A percentile compares a stretch with the other conserved stretches of the same genome.
Conservation (phyloP, 1,140 invertebrate species). For the Drosophila littoralis region DNA sequence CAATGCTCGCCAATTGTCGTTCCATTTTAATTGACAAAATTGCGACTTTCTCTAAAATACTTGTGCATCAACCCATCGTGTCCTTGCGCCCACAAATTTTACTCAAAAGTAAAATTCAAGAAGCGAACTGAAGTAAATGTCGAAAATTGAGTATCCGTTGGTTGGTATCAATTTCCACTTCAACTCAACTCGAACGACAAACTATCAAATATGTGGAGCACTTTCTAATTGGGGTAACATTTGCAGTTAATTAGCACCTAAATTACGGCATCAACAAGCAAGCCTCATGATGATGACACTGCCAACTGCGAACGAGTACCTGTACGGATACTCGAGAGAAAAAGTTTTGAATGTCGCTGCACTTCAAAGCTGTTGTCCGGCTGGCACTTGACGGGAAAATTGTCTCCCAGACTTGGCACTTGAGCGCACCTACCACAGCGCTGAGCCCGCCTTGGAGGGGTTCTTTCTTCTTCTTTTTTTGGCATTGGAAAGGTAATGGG, state of each 20-base stretch:
- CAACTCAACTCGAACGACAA: conserved; percentile 26
- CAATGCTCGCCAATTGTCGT: too few species aligned
- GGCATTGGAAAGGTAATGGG: conserved; percentile 67
- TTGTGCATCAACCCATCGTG: too few species aligned
- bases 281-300: conserved; percentile 32
- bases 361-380: conserved; percentile 64
- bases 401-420: conserved; percentile 65
- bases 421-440: conserved; percentile 77
- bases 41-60: too few species aligned
- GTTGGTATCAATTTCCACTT: conserved; percentile 39
- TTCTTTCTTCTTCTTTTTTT: conserved; percentile 38
- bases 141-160: conserved; percentile 4
- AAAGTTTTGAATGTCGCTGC: conserved; percentile 59
- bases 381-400: conserved; percentile 60
- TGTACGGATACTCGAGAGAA: conserved; percentile 31
- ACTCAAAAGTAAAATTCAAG: too few species aligned
- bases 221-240: conserved; percentile 69
- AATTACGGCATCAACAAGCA: not conserved
- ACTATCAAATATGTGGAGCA: conserved; percentile 21
- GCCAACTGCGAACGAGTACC: conserved; percentile 30
- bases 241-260: conserved; percentile 60
- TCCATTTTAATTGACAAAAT: too few species aligned
- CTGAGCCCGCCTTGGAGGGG: conserved; percentile 21
- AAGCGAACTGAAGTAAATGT: not conserved
- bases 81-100: too few species aligned